A percentile compares a stretch with the other conserved stretches of the same genome.
Evolutionary conservation across 2,113 vertebrate species (phyloP).

Genomic region (Nettapus auritus): DNA sequence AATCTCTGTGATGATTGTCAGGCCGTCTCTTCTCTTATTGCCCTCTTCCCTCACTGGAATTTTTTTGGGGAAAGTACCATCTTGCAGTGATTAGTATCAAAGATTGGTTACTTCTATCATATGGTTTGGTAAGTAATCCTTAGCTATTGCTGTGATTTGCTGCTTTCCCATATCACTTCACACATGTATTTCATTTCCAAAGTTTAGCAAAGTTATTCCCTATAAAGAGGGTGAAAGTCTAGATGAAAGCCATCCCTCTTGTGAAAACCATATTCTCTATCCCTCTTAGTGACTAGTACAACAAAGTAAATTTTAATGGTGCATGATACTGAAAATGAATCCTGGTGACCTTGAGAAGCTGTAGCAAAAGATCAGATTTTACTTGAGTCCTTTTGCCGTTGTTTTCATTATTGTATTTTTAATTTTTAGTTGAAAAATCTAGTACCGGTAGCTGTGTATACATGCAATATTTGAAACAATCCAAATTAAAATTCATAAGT

Average conservation of each 20-base stretch:
- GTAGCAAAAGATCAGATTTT: constrained; percentile 50
- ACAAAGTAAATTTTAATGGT: constrained; percentile 69
- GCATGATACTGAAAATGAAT: constrained; percentile 63
- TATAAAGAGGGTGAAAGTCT: constrained; percentile 63
- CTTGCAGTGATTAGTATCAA: constrained; percentile 58
- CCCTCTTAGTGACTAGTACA: constrained; percentile 54
- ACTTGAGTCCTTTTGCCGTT: constrained; percentile 45
- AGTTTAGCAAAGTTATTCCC: constrained; percentile 65
- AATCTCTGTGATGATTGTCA: neutral
- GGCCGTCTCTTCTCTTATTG: neutral
- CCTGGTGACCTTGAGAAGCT: constrained; percentile 44
- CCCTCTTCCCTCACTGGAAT: neutral
- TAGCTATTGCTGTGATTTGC: constrained; percentile 61
- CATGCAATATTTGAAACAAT: neutral
- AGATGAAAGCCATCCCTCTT: constrained; percentile 63
- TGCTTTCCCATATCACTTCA: constrained; percentile 53
- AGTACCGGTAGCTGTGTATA: neutral
- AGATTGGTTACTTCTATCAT: constrained; percentile 49
- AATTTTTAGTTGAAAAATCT: neutral
- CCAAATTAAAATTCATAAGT: neutral
- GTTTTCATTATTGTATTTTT: constrained; percentile 19
- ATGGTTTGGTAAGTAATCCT: constrained; percentile 38
- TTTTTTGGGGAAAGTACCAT: constrained; percentile 4
- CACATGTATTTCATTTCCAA: constrained; percentile 73
- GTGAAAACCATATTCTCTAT: constrained; percentile 50